These are phyloP conservation scores for Synaphobranchus kaupii DNA, from an alignment of 2,797 vertebrate genomes.

Conservation along the genomic window DNA sequence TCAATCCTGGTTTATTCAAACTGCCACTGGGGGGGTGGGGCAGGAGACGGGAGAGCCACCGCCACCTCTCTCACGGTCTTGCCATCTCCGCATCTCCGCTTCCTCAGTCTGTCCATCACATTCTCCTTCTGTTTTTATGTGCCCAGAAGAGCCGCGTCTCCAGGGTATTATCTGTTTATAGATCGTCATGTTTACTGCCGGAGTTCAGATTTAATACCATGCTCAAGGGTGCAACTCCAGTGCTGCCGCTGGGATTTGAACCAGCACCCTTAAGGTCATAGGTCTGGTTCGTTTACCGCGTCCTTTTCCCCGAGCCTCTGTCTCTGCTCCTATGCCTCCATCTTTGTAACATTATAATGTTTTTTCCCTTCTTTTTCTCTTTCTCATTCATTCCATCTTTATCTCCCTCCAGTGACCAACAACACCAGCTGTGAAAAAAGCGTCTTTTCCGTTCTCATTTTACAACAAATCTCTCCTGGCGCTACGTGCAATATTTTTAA, in stretches of 20 bases:
- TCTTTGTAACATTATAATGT: background rate
- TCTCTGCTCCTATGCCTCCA: slow-evolving; percentile 19
- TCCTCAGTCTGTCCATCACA: background rate
- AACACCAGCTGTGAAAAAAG: background rate
- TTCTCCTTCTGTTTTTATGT: background rate
- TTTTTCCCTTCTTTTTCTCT: background rate
- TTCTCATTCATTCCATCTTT: background rate
- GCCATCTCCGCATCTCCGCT: background rate
- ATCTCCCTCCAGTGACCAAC: background rate
- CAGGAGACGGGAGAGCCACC: background rate
- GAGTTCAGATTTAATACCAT: background rate
- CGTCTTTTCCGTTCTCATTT: background rate
- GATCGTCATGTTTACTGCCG: background rate
- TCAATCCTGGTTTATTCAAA: background rate
- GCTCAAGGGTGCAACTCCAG: background rate
- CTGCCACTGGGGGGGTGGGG: background rate
- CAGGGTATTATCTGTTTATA: background rate
- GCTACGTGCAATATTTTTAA: background rate
- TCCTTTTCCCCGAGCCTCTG: background rate
- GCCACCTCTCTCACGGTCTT: background rate
- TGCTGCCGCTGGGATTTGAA: background rate
- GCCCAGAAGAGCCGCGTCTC: background rate
- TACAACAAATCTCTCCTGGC: background rate
- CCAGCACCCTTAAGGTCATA: background rate
- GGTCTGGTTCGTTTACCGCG: background rate